These are phyloP conservation scores for Eutrigla gurnardus DNA, from an alignment of 2,797 vertebrate species.

Conservation along the genomic window DNA sequence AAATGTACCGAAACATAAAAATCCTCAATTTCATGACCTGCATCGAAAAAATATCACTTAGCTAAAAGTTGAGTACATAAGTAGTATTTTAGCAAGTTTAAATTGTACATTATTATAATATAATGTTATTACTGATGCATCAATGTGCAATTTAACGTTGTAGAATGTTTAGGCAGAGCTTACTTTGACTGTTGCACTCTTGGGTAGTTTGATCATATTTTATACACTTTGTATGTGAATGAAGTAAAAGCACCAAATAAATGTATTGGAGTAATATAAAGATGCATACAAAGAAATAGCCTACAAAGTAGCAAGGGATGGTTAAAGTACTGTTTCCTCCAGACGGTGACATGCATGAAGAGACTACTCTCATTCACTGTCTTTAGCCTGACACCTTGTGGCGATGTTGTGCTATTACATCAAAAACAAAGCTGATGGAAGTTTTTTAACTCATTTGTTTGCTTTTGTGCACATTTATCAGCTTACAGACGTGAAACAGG, in stretches of 20 bases:
- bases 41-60: neutral
- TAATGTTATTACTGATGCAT: neutral
- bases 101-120: neutral
- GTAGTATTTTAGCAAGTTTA: too few species aligned
- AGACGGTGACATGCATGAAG: too few species aligned
- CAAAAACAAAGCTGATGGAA: neutral
- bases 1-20: neutral
- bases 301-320: too few species aligned
- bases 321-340: too few species aligned
- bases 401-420: constrained; percentile 36
- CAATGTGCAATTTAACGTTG: neutral
- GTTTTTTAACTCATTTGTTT: neutral
- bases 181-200: neutral
- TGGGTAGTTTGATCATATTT: neutral
- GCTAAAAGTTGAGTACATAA: neutral
- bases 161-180: neutral
- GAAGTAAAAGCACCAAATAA: too few species aligned
- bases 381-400: constrained; percentile 62
- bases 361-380: neutral
- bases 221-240: too few species aligned
- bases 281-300: too few species aligned
- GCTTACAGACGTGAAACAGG: neutral
- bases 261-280: too few species aligned
- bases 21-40: neutral
- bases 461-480: neutral